Evolutionary conservation across 1,140 invertebrate species (phyloP).

Genomic region (Bradysia coprophila): DNA sequence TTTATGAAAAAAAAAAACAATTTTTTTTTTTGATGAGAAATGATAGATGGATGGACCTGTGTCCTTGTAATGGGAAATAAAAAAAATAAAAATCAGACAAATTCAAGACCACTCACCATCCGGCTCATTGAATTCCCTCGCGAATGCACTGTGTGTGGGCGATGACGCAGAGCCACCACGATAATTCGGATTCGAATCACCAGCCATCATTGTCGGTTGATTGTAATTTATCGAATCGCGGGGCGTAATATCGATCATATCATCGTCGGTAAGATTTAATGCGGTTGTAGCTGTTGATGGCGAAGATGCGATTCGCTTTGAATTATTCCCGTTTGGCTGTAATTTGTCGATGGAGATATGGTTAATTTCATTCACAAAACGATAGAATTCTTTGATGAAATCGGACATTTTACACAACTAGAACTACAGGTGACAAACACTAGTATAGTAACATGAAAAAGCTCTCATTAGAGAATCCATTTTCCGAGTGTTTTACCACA

Average conservation of each 20-base stretch:
- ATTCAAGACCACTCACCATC: conserved; percentile 15
- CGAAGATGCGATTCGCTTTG: too few species aligned
- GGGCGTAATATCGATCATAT: conserved; percentile 42
- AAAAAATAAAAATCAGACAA: neutral
- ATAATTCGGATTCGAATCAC: conserved; percentile 15
- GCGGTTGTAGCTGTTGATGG: conserved; percentile 13
- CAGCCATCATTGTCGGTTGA: conserved; percentile 5
- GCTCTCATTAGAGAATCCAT: too few species aligned
- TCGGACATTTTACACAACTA: too few species aligned
- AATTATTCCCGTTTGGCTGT: neutral
- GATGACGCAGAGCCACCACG: conserved; percentile 14
- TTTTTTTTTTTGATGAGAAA: too few species aligned
- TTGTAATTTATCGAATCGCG: conserved; percentile 1
- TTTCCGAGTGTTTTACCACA: too few species aligned
- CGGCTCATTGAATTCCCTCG: conserved; percentile 9
- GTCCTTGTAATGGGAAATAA: too few species aligned
- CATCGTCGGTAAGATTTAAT: conserved; percentile 32
- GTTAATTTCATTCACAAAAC: neutral
- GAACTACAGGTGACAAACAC: too few species aligned
- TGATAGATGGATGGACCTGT: too few species aligned
- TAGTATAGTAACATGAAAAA: too few species aligned
- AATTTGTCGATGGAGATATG: neutral
- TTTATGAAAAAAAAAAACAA: too few species aligned
- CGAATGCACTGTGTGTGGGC: conserved; percentile 21
- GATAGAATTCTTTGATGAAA: too few species aligned